These are phyloP conservation scores for Sitophilus oryzae DNA, from an alignment of 1,140 invertebrate species.

Conservation along the genomic window DNA sequence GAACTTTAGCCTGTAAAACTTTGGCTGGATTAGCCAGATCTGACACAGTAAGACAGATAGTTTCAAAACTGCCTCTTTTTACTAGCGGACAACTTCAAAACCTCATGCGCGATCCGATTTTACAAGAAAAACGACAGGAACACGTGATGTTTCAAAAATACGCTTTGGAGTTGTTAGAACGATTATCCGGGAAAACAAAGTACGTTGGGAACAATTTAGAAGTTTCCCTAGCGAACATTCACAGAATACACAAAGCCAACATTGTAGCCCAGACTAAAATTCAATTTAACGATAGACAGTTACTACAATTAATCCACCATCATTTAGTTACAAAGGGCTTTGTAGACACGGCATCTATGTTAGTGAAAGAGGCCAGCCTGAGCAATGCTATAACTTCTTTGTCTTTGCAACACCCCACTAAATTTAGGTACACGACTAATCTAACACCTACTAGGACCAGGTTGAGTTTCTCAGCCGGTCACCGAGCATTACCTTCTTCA, in stretches of 20 bases:
- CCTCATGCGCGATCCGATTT: conserved; percentile 91
- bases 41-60: conserved; percentile 89
- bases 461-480: conserved; percentile 24
- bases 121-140: conserved; percentile 92
- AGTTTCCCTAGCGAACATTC: conserved; percentile 78
- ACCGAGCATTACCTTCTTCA: background rate
- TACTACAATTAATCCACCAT: conserved; percentile 86
- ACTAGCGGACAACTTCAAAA: conserved; percentile 87
- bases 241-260: conserved; percentile 75
- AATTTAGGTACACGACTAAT: conserved; percentile 53
- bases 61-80: conserved; percentile 92
- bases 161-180: conserved; percentile 83
- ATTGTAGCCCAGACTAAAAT: conserved; percentile 94
- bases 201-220: conserved; percentile 70
- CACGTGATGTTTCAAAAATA: conserved; percentile 96
- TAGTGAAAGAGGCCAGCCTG: conserved; percentile 71
- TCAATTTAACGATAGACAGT: conserved; percentile 85
- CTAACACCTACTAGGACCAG: conserved; percentile 41
- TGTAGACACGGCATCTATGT: conserved; percentile 59
- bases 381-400: conserved; percentile 43
- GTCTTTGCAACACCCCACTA: conserved; percentile 47
- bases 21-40: conserved; percentile 86
- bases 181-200: conserved; percentile 87
- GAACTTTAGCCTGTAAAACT: conserved; percentile 86
- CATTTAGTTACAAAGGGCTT: conserved; percentile 78